Percentiles rank a stretch among this genome's conserved stretches.
These are phyloP conservation scores for Thryonomys swinderianus DNA, from an alignment of 2,113 vertebrate species.

Conservation along the genomic window DNA sequence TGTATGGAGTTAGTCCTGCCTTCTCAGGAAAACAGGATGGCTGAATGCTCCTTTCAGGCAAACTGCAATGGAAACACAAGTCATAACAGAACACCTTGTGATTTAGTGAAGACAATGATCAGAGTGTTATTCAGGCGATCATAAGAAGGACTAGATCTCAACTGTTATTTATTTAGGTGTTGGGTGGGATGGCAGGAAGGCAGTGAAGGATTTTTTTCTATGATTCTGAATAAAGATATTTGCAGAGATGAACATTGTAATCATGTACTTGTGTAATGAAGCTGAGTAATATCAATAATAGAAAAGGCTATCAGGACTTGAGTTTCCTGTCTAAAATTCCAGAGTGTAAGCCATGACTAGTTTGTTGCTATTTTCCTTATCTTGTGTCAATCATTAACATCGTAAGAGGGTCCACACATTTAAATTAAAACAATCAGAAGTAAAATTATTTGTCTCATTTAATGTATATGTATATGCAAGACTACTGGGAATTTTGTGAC, in stretches of 20 bases:
- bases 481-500: background rate
- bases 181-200: background rate
- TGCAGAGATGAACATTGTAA: background rate
- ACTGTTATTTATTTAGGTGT: background rate
- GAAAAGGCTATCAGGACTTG: background rate
- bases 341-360: background rate
- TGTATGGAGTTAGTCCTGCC: background rate
- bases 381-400: background rate
- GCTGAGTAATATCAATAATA: background rate
- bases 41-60: background rate
- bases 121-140: background rate
- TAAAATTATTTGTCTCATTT: constrained; percentile 18
- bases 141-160: background rate
- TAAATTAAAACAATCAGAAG: constrained; percentile 29
- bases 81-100: background rate
- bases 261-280: background rate
- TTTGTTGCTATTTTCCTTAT: background rate
- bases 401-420: background rate
- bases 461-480: background rate
- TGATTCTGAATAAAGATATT: background rate
- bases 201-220: background rate
- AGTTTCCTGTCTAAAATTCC: background rate
- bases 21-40: background rate
- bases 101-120: background rate
- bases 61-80: background rate